These are phyloP conservation scores for Tetraneura akinire DNA, from an alignment of 1,140 invertebrate species.

Conservation along the genomic window DNA sequence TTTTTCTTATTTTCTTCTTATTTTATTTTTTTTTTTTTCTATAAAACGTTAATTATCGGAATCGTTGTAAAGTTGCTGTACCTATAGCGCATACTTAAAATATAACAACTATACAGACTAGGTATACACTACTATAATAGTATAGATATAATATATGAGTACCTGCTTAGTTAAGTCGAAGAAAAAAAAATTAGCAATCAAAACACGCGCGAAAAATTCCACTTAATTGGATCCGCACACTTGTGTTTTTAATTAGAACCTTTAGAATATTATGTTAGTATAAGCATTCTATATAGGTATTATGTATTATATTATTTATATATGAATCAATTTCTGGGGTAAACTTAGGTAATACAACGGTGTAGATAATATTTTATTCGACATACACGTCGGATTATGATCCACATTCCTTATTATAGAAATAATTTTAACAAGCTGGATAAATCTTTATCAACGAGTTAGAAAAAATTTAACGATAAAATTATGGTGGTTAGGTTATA, in stretches of 20 bases:
- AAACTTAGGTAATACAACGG: background rate
- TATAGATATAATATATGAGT: no score
- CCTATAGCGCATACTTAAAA: background rate
- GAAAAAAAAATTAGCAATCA: slow-evolving; percentile 7
- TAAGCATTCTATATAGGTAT: no score
- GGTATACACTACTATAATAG: background rate
- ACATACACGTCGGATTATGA: background rate
- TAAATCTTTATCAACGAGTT: background rate
- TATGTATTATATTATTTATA: no score
- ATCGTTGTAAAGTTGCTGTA: background rate
- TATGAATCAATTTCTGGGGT: slow-evolving; percentile 14
- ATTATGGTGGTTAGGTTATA: no score
- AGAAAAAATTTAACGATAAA: no score
- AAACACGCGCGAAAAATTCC: slow-evolving; percentile 37
- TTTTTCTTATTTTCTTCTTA: background rate
- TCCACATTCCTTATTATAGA: slow-evolving; percentile 8
- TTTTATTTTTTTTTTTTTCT: background rate
- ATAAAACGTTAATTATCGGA: background rate
- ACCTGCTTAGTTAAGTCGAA: background rate
- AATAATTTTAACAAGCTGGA: background rate
- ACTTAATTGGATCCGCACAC: slow-evolving; percentile 32
- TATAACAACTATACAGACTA: background rate
- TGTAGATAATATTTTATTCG: no score
- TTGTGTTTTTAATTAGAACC: slow-evolving; percentile 36
- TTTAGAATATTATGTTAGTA: no score